Base-by-base conservation (phyloP, 2,888 invertebrate species). In the Ectropis crepuscularia region DNA sequence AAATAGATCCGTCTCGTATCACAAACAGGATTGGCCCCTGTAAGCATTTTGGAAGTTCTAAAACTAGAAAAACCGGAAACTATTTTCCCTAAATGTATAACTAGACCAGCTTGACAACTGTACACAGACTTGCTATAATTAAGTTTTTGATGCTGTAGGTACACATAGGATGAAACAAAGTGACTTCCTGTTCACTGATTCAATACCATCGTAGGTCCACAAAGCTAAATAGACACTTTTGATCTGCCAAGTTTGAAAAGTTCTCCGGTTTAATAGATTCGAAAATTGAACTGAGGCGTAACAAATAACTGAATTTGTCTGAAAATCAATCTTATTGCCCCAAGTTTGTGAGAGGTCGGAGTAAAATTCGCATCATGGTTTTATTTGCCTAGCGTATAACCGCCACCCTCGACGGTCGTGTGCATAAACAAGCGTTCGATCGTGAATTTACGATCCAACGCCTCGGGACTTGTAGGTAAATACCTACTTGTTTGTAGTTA, bases 361-460 rank as follows among this genome's bases (percentile, higher is more conserved):
- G 47, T 53, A 53, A 53, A 60, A 61, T 61, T 16, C 50, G 50
- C 61, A 65, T 66, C 50, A 53, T 39, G 46, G 61, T 61, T 59
- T 61, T 59, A 61, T 63, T 55, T 63, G 61, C 46, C 42, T 49
- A 59, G 61, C 57, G 60, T 64, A 59, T 62, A 59, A 59, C 63
- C 51, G 39, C 65, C 58, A 53, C 39, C 39, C 72, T 69, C 74
- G 28, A 60, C 65, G 73, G 72, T 67, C 68, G 62, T 70, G 70
- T 75, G 73, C 74, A 75, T 76, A 77, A 75, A 79, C 79, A 77
- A 79, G 75, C 72, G 74, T 77, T 70, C 72, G 71, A 74, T 76
- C 70, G 74, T 75, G 75, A 74, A 80, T 82, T 82, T 82, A 80
- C 74, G 76, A 76, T 74, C 66, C 67, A 64, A 53, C 66, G 67